Conservation (phyloP, 2,113 vertebrate species). For the Aegithalos caudatus region DNA sequence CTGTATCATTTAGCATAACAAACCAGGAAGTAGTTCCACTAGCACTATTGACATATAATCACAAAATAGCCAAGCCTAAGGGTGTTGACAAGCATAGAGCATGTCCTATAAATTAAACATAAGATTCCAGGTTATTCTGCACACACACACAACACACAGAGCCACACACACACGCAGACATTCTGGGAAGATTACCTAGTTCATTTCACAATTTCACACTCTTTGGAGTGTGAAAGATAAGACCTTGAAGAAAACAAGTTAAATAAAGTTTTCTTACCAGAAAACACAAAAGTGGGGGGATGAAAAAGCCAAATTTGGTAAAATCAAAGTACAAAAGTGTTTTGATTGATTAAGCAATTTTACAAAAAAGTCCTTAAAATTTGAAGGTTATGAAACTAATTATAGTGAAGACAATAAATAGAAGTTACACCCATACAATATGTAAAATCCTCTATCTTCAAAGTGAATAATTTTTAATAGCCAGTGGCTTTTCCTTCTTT, state of each 20-base stretch:
- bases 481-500: neutral
- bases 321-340: neutral
- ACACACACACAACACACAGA: neutral
- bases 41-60: neutral
- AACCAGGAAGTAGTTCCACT: neutral
- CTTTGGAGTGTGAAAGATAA: neutral
- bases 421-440: neutral
- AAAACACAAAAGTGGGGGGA: neutral
- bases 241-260: neutral
- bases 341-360: neutral
- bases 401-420: neutral
- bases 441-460: neutral
- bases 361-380: neutral
- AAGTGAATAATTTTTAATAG: neutral
- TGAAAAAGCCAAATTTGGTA: neutral
- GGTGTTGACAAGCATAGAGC: accelerated
- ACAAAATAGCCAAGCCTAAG: neutral
- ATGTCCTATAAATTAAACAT: neutral
- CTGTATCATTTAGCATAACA: neutral
- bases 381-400: neutral
- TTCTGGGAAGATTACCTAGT: neutral
- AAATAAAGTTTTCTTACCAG: neutral
- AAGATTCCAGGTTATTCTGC: neutral
- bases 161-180: accelerated
- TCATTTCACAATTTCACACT: neutral